Percentiles rank a stretch among this genome's conserved stretches.
phyloP scores from a whole-genome alignment of 37 sponge, comb jelly and placozoan species.

The Hormiphora californensis region DNA sequence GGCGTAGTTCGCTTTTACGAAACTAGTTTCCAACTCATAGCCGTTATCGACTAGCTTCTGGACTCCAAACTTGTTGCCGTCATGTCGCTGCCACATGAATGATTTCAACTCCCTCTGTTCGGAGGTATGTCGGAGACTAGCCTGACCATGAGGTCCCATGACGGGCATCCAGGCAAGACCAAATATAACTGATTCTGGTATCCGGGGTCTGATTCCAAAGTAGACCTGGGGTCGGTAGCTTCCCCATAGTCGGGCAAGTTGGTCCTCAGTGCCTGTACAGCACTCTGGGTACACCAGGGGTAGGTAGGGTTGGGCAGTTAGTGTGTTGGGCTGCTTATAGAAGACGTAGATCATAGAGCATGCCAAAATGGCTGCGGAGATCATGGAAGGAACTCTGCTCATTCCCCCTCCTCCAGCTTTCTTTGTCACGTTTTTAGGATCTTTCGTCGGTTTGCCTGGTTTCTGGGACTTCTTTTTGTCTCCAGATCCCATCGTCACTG shows the following conservation, averaged over 20 bases:
- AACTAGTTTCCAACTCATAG: constrained; percentile 49
- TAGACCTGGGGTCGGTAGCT: constrained; percentile 58
- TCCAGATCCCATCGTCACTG: too few species aligned
- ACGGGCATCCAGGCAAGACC: constrained; percentile 62
- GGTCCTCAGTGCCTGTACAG: constrained; percentile 35
- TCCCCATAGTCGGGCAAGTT: constrained; percentile 15
- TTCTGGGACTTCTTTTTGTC: too few species aligned
- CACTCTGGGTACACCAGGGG: constrained; percentile 38
- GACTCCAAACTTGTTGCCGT: constrained; percentile 50
- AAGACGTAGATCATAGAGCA: not conserved
- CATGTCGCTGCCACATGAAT: constrained; percentile 54
- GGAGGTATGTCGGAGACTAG: not conserved
- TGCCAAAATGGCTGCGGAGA: not conserved
- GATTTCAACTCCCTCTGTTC: constrained; percentile 20
- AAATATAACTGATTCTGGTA: constrained; percentile 54
- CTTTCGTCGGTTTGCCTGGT: too few species aligned
- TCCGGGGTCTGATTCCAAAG: constrained; percentile 61
- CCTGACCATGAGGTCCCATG: not conserved
- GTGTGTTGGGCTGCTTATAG: not conserved
- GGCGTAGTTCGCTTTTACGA: constrained; percentile 29
- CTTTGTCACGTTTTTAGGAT: too few species aligned
- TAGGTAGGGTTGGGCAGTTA: constrained; percentile 20
- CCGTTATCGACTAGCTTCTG: constrained; percentile 51
- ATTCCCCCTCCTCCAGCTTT: too few species aligned
- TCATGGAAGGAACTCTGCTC: not conserved